Percentiles rank a stretch among this genome's conserved stretches.
Evolutionary conservation across 2,888 invertebrate genomes (phyloP).

Genomic region (Notodonta dromedarius): DNA sequence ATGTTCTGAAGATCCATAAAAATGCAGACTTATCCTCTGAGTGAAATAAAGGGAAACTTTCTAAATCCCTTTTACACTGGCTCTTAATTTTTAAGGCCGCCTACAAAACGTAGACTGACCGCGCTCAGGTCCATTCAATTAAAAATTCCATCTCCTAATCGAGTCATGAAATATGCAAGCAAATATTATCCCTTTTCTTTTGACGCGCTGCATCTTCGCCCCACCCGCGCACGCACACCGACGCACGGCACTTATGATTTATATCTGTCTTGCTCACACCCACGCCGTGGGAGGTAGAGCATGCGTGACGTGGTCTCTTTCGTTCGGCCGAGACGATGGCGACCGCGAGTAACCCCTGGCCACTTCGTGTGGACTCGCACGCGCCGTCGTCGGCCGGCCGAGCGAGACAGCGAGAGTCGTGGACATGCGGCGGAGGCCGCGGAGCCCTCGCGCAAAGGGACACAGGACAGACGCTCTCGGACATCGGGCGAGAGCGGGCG

Average conservation of each 20-base stretch:
- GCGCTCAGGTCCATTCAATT: slow-evolving; percentile 78
- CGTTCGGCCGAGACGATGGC: slow-evolving; percentile 75
- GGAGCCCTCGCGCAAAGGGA: slow-evolving; percentile 83
- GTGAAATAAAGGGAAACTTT: slow-evolving; percentile 34
- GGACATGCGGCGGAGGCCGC: slow-evolving; percentile 78
- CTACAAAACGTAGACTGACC: slow-evolving; percentile 65
- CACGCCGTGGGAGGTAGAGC: slow-evolving; percentile 47
- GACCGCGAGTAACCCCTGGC: slow-evolving; percentile 85
- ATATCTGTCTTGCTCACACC: slow-evolving; percentile 66
- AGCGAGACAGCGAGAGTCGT: slow-evolving; percentile 77
- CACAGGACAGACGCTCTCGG: slow-evolving; percentile 85
- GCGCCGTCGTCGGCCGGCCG: slow-evolving; percentile 80
- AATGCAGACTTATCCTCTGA: slow-evolving; percentile 14
- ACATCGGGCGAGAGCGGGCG: slow-evolving; percentile 84
- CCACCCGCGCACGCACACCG: slow-evolving; percentile 84
- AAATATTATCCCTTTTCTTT: slow-evolving; percentile 85
- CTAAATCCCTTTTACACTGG: slow-evolving; percentile 23
- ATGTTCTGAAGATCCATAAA: slow-evolving; percentile 9
- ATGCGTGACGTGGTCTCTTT: slow-evolving; percentile 68
- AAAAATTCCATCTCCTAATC: slow-evolving; percentile 84
- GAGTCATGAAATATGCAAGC: slow-evolving; percentile 84
- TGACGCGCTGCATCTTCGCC: slow-evolving; percentile 83
- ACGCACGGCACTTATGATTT: slow-evolving; percentile 78
- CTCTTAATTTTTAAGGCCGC: slow-evolving; percentile 39
- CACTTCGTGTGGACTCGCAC: slow-evolving; percentile 82